Conservation (phyloP, 2,113 vertebrate genomes). For the Sporophila hypoxantha region DNA sequence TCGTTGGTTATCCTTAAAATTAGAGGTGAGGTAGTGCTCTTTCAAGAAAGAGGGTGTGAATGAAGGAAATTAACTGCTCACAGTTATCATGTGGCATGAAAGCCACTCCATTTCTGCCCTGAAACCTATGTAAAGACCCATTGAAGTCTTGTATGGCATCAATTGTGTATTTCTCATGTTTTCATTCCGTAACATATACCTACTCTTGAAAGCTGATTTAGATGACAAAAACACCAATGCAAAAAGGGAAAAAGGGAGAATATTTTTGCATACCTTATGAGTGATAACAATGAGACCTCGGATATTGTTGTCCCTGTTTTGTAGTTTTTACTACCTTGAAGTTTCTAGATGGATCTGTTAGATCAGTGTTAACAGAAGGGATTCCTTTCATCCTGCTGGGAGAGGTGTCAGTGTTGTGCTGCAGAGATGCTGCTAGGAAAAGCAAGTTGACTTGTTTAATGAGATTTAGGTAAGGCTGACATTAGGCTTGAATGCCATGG, state of each 20-base stretch:
- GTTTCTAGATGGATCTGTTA: background rate
- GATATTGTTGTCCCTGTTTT: background rate
- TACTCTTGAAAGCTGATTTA: background rate
- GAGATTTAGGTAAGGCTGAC: background rate
- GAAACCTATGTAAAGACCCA: background rate
- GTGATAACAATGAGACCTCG: background rate
- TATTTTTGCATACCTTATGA: background rate
- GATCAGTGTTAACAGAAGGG: background rate
- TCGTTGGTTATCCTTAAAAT: background rate
- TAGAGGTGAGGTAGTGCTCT: background rate
- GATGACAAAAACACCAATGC: background rate
- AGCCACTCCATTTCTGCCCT: background rate
- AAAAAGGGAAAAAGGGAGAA: background rate
- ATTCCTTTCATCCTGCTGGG: background rate
- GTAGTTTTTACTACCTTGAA: background rate
- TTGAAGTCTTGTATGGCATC: background rate
- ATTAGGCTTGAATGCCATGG: background rate
- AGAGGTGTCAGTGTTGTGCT: background rate
- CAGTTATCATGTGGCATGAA: background rate
- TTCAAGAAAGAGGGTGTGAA: background rate
- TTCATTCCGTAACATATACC: background rate
- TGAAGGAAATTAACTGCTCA: background rate
- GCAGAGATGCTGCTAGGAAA: background rate
- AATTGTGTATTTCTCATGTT: background rate
- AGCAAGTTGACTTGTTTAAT: background rate